These are phyloP conservation scores for Gracilinanus agilis DNA, from an alignment of 2,113 vertebrate genomes.

Conservation along the genomic window DNA sequence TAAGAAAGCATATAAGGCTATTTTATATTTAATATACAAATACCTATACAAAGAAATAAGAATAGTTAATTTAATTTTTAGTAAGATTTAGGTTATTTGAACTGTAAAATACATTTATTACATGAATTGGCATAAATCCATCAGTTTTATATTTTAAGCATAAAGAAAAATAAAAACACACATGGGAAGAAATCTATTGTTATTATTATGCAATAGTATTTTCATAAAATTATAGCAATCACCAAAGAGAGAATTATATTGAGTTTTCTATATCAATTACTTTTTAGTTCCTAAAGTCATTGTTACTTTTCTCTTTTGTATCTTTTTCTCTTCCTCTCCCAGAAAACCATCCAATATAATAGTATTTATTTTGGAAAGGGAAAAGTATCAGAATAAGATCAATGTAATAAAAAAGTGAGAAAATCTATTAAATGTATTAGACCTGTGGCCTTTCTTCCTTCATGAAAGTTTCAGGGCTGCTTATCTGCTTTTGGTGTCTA, in stretches of 20 bases:
- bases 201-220: constrained; percentile 24
- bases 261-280: constrained; percentile 44
- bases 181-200: constrained; percentile 17
- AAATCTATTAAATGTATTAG: too few species aligned
- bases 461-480: too few species aligned
- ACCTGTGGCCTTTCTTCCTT: too few species aligned
- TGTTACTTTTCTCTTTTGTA: constrained; percentile 34
- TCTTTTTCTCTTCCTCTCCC: too few species aligned
- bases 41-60: constrained; percentile 7
- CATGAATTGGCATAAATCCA: not conserved
- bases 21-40: not conserved
- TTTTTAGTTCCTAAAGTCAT: constrained; percentile 39
- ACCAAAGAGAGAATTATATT: constrained; percentile 43
- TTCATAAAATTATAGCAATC: constrained; percentile 31
- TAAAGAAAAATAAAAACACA: constrained; percentile 28
- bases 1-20: not conserved
- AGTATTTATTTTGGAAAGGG: too few species aligned
- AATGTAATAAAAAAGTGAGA: too few species aligned
- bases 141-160: constrained; percentile 38
- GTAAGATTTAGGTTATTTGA: not conserved
- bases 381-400: too few species aligned
- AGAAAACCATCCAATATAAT: too few species aligned
- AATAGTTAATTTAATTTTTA: constrained; percentile 6
- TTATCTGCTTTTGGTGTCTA: too few species aligned
- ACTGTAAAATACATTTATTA: not conserved